Evolutionary conservation across 1,140 invertebrate species (phyloP).

Genomic region (Bactericera cockerelli): DNA sequence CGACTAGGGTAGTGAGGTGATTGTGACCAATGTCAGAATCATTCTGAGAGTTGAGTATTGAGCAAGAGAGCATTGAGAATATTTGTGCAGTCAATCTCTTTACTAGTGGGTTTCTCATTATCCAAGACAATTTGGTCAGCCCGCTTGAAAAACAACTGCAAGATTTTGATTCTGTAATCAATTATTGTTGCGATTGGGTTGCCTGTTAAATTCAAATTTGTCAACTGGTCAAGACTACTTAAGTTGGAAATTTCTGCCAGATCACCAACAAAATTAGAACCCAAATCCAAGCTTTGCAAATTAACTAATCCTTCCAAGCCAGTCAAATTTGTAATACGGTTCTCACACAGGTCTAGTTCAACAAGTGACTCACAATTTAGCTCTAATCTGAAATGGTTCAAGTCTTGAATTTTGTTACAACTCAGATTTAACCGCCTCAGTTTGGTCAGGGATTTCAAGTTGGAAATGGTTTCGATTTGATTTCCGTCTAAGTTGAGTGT

Average conservation of each 20-base stretch:
- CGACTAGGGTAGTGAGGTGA: no score
- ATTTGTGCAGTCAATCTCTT: slow-evolving; percentile 79
- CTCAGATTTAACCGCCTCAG: slow-evolving; percentile 60
- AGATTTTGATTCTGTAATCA: slow-evolving; percentile 80
- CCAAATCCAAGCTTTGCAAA: slow-evolving; percentile 68
- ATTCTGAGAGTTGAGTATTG: no score
- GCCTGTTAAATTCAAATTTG: slow-evolving; percentile 66
- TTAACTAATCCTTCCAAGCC: slow-evolving; percentile 73
- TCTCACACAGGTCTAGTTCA: slow-evolving; percentile 71
- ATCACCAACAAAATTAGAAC: slow-evolving; percentile 64
- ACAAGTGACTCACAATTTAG: slow-evolving; percentile 61
- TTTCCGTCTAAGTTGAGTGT: slow-evolving; percentile 59
- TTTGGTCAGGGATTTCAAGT: slow-evolving; percentile 59
- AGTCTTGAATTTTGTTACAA: slow-evolving; percentile 51
- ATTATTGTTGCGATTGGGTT: slow-evolving; percentile 74
- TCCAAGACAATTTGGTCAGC: slow-evolving; percentile 66
- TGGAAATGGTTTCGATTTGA: slow-evolving; percentile 51
- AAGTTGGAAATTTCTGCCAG: slow-evolving; percentile 68
- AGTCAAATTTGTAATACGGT: slow-evolving; percentile 55
- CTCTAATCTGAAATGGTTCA: slow-evolving; percentile 43
- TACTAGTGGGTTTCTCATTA: slow-evolving; percentile 67
- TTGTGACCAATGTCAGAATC: no score
- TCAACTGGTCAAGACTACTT: slow-evolving; percentile 65
- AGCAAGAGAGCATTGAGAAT: slow-evolving; percentile 59
- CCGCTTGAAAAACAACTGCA: slow-evolving; percentile 63